These are phyloP conservation scores for Lobophora halterata DNA, from an alignment of 2,888 invertebrate genomes.

Conservation along the genomic window DNA sequence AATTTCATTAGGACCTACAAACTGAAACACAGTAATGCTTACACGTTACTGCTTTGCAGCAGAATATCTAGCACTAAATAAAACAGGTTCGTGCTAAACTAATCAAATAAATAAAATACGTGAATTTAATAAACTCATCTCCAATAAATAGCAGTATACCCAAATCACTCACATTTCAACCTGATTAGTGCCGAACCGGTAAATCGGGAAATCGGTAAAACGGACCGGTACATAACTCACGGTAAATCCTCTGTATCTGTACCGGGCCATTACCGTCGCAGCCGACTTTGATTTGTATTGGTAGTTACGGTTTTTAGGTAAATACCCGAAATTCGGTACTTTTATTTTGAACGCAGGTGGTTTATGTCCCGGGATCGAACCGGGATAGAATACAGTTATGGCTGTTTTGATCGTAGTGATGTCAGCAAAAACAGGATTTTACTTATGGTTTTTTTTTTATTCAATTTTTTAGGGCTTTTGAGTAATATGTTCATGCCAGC, in stretches of 20 bases:
- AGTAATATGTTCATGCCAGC: too few relatives aligned
- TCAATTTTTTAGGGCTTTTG: conserved; percentile 1
- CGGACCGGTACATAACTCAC: conserved; percentile 25
- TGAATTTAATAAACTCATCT: not conserved
- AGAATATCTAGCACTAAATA: too few relatives aligned
- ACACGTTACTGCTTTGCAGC: too few relatives aligned
- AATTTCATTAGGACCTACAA: too few relatives aligned
- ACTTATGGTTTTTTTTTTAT: not conserved
- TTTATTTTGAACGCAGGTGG: conserved; percentile 24
- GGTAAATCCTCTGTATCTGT: conserved; percentile 28
- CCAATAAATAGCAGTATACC: too few relatives aligned
- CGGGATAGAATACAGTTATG: conserved; percentile 11
- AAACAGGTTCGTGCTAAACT: not conserved
- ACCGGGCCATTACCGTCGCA: conserved; percentile 30
- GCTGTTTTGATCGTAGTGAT: conserved; percentile 4
- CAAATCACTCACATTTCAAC: conserved; percentile 11
- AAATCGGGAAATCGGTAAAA: conserved; percentile 20
- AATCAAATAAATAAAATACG: conserved; percentile 1
- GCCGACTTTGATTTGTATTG: conserved; percentile 36
- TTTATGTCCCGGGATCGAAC: conserved; percentile 26
- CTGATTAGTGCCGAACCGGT: conserved; percentile 24
- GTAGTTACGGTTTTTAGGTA: conserved; percentile 36
- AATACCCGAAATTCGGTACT: conserved; percentile 28
- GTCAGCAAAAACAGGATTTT: not conserved
- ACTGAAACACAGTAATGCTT: too few relatives aligned